These are phyloP conservation scores for Paraplagusia blochii DNA, from an alignment of 2,113 vertebrate genomes.

Conservation along the genomic window DNA sequence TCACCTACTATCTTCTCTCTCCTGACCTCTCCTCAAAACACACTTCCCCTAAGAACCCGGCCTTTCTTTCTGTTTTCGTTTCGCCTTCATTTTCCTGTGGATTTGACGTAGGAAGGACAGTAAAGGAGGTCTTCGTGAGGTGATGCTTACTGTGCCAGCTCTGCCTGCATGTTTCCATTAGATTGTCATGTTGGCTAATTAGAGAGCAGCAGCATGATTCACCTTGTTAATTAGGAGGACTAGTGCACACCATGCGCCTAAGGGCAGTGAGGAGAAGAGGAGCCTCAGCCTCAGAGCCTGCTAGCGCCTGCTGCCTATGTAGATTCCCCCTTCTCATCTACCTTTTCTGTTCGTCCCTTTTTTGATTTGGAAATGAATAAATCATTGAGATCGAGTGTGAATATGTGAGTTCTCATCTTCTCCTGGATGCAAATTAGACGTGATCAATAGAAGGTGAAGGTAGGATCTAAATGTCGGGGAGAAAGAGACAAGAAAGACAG, in stretches of 20 bases:
- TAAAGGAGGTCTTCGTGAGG: slow-evolving; percentile 65
- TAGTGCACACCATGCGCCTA: slow-evolving; percentile 86
- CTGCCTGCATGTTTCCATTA: slow-evolving; percentile 89
- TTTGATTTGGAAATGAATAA: slow-evolving; percentile 97
- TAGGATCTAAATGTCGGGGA: slow-evolving; percentile 65
- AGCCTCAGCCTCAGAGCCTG: slow-evolving; percentile 90
- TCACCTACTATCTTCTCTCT: slow-evolving; percentile 38
- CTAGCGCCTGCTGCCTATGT: slow-evolving; percentile 89
- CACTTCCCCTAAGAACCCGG: slow-evolving; percentile 35
- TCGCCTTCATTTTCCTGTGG: slow-evolving; percentile 13
- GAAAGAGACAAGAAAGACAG: slow-evolving; percentile 16
- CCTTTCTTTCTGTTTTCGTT: slow-evolving; percentile 27
- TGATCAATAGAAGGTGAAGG: slow-evolving; percentile 91
- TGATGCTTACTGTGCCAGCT: slow-evolving; percentile 79
- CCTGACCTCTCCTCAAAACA: slow-evolving; percentile 62
- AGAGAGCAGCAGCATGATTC: slow-evolving; percentile 97
- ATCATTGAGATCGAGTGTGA: slow-evolving; percentile 96
- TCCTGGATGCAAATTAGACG: slow-evolving; percentile 93
- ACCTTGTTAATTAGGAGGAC: slow-evolving; percentile 99
- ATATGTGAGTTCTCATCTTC: slow-evolving; percentile 91
- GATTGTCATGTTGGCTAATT: slow-evolving; percentile 99
- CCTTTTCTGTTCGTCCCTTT: slow-evolving; percentile 77
- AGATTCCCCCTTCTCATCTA: slow-evolving; percentile 97
- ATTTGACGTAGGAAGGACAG: slow-evolving; percentile 54
- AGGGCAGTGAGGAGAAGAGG: slow-evolving; percentile 80